These are phyloP conservation scores for Nemapogon koenigi DNA, from an alignment of 2,888 invertebrate genomes.

Conservation along the genomic window DNA sequence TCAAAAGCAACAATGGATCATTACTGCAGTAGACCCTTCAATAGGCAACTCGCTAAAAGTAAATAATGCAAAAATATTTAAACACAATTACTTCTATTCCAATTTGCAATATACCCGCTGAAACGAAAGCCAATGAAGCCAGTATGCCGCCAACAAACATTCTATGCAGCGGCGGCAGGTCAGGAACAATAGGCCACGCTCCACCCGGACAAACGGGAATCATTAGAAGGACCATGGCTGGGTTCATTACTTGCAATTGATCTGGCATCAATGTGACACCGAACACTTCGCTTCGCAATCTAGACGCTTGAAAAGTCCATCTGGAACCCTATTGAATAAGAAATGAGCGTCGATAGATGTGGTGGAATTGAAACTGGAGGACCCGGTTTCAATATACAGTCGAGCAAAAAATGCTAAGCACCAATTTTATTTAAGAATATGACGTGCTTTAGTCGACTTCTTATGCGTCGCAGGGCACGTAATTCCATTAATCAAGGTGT, in stretches of 20 bases:
- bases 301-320: slow-evolving; percentile 80
- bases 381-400: no score
- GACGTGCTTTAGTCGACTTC: no score
- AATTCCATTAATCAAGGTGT: no score
- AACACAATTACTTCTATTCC: slow-evolving; percentile 40
- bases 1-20: background rate
- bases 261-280: slow-evolving; percentile 71
- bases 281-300: slow-evolving; percentile 67
- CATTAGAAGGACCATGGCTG: slow-evolving; percentile 72
- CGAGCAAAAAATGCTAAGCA: no score
- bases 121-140: slow-evolving; percentile 69
- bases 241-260: slow-evolving; percentile 83
- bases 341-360: no score
- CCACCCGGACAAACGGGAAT: slow-evolving; percentile 70
- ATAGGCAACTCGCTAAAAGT: no score
- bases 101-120: slow-evolving; percentile 70
- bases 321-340: slow-evolving; percentile 67
- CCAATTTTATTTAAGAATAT: no score
- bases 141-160: slow-evolving; percentile 79
- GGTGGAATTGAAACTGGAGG: no score
- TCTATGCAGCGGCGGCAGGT: slow-evolving; percentile 69
- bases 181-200: slow-evolving; percentile 43
- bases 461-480: no score
- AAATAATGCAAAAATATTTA: no score
- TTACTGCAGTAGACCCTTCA: no score